Evolutionary conservation across 2,797 vertebrate genomes (phyloP).

Genomic region (Ctenopoma kingsleyae): DNA sequence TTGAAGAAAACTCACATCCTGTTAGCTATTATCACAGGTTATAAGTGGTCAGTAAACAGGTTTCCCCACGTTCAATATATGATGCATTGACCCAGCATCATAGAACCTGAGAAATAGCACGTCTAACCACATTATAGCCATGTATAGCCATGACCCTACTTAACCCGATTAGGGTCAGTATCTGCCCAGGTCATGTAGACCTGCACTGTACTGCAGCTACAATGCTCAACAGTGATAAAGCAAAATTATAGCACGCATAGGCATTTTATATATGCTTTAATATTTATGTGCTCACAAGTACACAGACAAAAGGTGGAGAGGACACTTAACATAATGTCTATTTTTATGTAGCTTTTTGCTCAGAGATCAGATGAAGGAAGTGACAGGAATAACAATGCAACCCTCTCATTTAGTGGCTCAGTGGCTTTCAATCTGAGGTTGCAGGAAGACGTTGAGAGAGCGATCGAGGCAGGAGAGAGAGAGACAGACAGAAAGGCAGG

Average conservation of each 20-base stretch:
- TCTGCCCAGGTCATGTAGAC: too few relatives aligned
- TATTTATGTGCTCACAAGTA: background rate
- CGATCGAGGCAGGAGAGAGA: slow-evolving; percentile 30
- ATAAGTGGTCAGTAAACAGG: background rate
- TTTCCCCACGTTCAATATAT: slow-evolving; percentile 2
- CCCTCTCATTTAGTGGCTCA: slow-evolving; percentile 73
- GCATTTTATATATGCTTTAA: background rate
- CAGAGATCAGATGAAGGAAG: slow-evolving; percentile 35
- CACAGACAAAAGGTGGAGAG: slow-evolving; percentile 2
- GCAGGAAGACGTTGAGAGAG: slow-evolving; percentile 49
- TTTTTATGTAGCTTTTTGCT: slow-evolving; percentile 32
- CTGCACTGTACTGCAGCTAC: background rate
- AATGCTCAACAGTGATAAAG: background rate
- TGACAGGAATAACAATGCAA: slow-evolving; percentile 61
- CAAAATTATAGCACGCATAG: background rate
- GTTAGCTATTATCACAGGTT: slow-evolving; percentile 9
- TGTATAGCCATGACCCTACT: background rate
- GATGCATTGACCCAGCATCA: background rate
- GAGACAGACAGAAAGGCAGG: slow-evolving; percentile 31
- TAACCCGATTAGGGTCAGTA: too few relatives aligned
- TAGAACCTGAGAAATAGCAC: slow-evolving; percentile 2
- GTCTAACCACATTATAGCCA: background rate
- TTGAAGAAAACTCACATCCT: background rate
- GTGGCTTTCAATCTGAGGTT: slow-evolving; percentile 60
- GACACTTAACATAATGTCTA: slow-evolving; percentile 15